phyloP scores from a whole-genome alignment of 2,797 vertebrate species.

The Capromys pilorides region DNA sequence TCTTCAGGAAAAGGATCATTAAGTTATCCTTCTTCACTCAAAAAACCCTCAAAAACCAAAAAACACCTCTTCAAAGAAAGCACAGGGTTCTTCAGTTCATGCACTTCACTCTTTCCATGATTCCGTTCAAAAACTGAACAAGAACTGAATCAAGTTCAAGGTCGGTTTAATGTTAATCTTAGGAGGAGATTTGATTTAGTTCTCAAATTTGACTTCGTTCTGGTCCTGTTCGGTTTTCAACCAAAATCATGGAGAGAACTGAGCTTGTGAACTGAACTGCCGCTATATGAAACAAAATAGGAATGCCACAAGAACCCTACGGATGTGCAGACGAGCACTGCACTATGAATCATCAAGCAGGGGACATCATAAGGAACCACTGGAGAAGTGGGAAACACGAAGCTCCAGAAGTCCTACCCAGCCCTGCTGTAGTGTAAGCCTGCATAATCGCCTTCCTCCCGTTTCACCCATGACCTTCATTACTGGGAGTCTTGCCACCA shows the following conservation, averaged over 20 bases:
- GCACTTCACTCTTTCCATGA: neutral
- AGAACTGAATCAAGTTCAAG: neutral
- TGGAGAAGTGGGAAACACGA: rapidly evolving
- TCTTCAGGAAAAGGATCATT: neutral
- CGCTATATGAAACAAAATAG: neutral
- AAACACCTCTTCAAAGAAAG: conserved; percentile 9
- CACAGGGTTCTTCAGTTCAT: neutral
- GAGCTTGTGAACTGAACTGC: neutral
- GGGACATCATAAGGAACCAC: neutral
- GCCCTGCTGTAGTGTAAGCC: rapidly evolving
- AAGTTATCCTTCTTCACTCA: neutral
- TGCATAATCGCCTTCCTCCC: too few relatives aligned
- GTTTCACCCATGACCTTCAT: rapidly evolving
- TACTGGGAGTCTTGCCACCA: neutral
- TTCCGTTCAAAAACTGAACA: neutral
- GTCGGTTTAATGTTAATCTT: neutral
- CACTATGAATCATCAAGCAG: rapidly evolving
- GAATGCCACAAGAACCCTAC: neutral
- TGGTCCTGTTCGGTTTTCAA: neutral
- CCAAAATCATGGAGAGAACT: neutral
- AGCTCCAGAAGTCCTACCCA: neutral
- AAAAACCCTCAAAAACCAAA: neutral
- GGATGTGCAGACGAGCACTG: neutral
- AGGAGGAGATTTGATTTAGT: neutral
- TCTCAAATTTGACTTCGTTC: neutral